Base-by-base conservation (phyloP, 2,113 vertebrate genomes). In the Campylomormyrus numenius region DNA sequence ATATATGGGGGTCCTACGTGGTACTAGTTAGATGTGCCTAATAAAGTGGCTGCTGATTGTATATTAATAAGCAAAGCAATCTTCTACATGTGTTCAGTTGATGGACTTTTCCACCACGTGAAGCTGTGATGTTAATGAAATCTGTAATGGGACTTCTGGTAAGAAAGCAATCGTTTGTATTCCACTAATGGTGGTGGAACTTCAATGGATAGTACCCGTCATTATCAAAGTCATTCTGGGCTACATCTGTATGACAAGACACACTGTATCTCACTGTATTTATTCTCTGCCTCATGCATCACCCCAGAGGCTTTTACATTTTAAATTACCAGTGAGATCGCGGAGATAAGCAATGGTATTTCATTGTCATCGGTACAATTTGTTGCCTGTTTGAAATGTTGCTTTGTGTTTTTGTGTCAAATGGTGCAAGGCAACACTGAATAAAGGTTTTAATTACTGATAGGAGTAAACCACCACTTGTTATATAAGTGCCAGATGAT, bases 201-300 rank as follows among this genome's bases (percentile, higher is more conserved):
- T 42, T 85, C 31, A 85, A 49, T 48, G 46, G 52, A 19, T 53
- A 45, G 19, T 27, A 83, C 7, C 52, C 53, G 15, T 83, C 89
- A 39, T 86, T 58, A 90, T 86, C 89, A 90, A 90, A 85, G 53
- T 9, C 45, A 27, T 77, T 58, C 52, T 10, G 9, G 31, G 83
- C 53, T 83, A 85, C 27, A 24, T 86, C 21, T 27, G 17, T 21
- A 56, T 53, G 21, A 35, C 27, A 56, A 62, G 83, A 66, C 24
- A 62, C 31, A 85, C 83, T n/a, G 35, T 27, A 86, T 49, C 10
- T 35, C 88, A 53, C 88, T 90, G 89, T 90, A 45, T n/a, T 85
- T 24, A 58, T 62, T 85, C 21, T 89, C 35, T 66, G 56, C 85
- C 62, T 31, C 83, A 66, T 86, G 56, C 45, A 86, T 90, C 70